Evolutionary conservation across 2,888 invertebrate species (phyloP).

Genomic region (Melinaea menophilus): DNA sequence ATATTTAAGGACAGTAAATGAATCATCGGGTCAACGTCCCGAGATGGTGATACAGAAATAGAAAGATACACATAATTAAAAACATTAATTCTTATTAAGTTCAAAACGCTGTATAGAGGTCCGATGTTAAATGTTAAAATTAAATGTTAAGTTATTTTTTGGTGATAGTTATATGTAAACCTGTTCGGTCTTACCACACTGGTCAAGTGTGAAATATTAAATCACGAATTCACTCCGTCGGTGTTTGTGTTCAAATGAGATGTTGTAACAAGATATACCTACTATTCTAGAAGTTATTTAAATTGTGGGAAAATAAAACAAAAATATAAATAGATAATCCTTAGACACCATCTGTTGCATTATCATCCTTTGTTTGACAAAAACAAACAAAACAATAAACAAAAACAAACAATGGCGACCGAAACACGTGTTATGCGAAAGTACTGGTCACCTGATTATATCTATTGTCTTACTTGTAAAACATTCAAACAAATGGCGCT

Average conservation of each 20-base stretch:
- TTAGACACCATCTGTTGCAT: constrained; percentile 58
- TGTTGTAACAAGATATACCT: constrained; percentile 60
- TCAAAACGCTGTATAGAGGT: constrained; percentile 38
- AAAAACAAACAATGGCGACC: constrained; percentile 46
- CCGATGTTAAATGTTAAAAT: constrained; percentile 33
- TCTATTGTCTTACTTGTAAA: constrained; percentile 54
- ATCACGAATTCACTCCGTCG: constrained; percentile 72
- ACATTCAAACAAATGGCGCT: constrained; percentile 62
- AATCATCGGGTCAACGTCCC: constrained; percentile 62
- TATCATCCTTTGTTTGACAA: constrained; percentile 42
- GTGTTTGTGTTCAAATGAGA: constrained; percentile 72
- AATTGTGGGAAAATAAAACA: background rate
- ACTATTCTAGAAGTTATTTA: constrained; percentile 39
- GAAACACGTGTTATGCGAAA: constrained; percentile 52
- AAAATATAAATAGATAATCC: constrained; percentile 36
- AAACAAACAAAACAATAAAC: constrained; percentile 42
- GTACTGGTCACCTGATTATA: constrained; percentile 54
- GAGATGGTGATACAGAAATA: constrained; percentile 60
- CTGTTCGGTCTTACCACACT: constrained; percentile 67
- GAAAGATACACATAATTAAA: constrained; percentile 71
- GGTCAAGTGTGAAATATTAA: constrained; percentile 77
- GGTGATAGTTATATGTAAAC: constrained; percentile 57
- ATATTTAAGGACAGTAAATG: constrained; percentile 33
- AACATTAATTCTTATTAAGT: constrained; percentile 60
- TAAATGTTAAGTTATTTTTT: constrained; percentile 34